Evolutionary conservation across 1,140 invertebrate species (phyloP), one percentile per base, ranked within the genome.

Genomic region (Mesaphorura yosii): DNA sequence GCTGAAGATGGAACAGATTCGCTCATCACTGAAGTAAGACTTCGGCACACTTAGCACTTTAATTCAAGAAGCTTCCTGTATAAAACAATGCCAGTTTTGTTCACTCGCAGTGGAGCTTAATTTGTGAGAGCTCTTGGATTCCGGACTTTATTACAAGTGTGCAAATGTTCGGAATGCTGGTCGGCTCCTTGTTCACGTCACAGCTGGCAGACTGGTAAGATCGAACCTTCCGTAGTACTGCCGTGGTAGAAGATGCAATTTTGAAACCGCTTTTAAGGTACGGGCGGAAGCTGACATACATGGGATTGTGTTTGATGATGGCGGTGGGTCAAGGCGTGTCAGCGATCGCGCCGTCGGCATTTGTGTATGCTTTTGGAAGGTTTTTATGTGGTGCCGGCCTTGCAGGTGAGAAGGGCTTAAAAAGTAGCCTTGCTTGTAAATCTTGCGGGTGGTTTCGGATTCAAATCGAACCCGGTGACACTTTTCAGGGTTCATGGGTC

Each of bases 151-250:
- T 55, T 19, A 59, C 48, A 37, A 51, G 47, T 7, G 42, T 59
- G 17, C 57, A 59, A 38, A 59, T 59, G 57, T 31, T 55, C 19
- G 57, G 57, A 20, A 59, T 55, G 52, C 49, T 59, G 1, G 28
- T 31, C 1, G 57, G 57, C 10, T 52, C 48, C 1, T 27, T 59
- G 6, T 51, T 55, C 15, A 23, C 44, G 15, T 59, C 57, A 3
- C 57, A 59, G 25, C 19, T 59, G 5, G 51, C 57, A 1, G 57
- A 59, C n/a, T 55, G 53, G 57, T 59, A 37, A 47, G 49, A 4
- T 47, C 14, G 27, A 39, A n/a, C n/a, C n/a, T n/a, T n/a, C n/a
- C n/a, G n/a, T n/a, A n/a, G n/a, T n/a, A n/a, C n/a, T n/a, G n/a
- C n/a, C n/a, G n/a, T n/a, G n/a, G n/a, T n/a, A n/a, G n/a, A n/a